phyloP scores from a whole-genome alignment of 1,140 invertebrate genomes.

The Belonocnema kinseyi region DNA sequence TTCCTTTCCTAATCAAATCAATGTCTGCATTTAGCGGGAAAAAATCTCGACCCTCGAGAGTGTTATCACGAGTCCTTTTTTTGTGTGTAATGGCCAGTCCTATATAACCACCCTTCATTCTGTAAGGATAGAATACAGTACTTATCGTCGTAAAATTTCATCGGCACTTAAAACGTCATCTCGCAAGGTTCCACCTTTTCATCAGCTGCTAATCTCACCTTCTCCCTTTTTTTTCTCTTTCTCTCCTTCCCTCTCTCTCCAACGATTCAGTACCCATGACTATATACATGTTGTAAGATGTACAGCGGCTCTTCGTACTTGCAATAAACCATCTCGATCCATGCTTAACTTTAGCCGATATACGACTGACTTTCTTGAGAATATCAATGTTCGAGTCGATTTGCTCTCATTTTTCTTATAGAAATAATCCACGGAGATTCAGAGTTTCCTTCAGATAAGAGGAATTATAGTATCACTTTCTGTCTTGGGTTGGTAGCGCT shows the following conservation, averaged over 20 bases:
- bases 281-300: constrained; percentile 14
- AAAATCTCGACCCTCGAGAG: constrained; percentile 1
- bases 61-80: constrained; percentile 12
- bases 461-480: too few species aligned
- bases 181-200: constrained; percentile 47
- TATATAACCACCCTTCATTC: constrained; percentile 28
- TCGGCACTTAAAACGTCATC: constrained; percentile 51
- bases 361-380: not conserved
- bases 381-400: constrained; percentile 2
- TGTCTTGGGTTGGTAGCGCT: too few species aligned
- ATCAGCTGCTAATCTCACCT: constrained; percentile 48
- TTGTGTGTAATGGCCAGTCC: not conserved
- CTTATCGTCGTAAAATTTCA: constrained; percentile 47
- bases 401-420: not conserved
- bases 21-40: constrained; percentile 6
- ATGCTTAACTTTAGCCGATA: constrained; percentile 14
- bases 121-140: constrained; percentile 13
- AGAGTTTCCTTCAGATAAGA: too few species aligned
- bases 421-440: not conserved
- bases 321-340: constrained; percentile 24
- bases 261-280: constrained; percentile 5
- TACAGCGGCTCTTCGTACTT: constrained; percentile 9
- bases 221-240: not conserved
- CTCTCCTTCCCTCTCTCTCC: not conserved
- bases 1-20: constrained; percentile 13